phyloP scores from a whole-genome alignment of 2,113 vertebrate species.

The Crotalus horridus region DNA sequence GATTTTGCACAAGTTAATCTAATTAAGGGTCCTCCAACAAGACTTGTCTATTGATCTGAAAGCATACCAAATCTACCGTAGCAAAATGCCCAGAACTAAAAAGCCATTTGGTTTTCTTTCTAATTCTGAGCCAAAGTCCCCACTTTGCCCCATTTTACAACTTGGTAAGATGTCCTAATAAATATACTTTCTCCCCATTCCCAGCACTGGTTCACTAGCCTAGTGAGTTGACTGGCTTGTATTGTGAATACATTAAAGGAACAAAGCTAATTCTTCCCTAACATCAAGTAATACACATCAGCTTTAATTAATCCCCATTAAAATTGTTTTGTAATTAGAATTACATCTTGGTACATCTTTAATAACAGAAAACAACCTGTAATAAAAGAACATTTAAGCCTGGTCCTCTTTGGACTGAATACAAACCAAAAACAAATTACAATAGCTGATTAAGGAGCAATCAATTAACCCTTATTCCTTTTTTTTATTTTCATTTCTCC shows the following conservation, averaged over 20 bases:
- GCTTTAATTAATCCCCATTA: background rate
- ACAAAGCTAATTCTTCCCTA: background rate
- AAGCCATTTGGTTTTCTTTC: background rate
- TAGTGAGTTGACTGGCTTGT: background rate
- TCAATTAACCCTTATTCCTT: background rate
- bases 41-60: background rate
- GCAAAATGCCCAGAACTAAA: background rate
- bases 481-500: background rate
- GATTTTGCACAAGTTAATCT: background rate
- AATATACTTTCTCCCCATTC: background rate
- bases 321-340: background rate
- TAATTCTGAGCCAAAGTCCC: background rate
- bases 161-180: background rate
- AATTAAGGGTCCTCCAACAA: background rate
- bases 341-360: background rate
- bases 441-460: background rate
- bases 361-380: background rate
- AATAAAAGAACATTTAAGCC: background rate
- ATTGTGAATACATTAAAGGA: background rate
- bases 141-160: background rate
- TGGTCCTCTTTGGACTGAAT: background rate
- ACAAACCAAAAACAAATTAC: background rate
- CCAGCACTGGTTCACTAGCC: background rate
- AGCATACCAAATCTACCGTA: background rate
- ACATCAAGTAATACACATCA: too few relatives aligned